phyloP scores from a whole-genome alignment of 1,140 invertebrate species.

The Gonioctena quinquepunctata region DNA sequence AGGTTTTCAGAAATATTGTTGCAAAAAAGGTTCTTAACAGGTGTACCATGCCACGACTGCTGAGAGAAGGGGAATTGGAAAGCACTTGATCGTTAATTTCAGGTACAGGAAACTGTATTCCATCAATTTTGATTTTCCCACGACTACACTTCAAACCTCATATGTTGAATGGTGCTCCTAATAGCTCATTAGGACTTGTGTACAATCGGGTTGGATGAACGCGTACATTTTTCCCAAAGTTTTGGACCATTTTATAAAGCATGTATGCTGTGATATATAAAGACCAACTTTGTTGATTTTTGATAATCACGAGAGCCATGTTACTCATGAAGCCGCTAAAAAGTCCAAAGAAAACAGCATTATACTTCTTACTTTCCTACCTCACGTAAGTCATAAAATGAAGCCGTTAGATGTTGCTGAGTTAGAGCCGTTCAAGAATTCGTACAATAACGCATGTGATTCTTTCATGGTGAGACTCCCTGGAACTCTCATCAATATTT shows the following conservation, averaged over 20 bases:
- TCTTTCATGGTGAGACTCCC: constrained; percentile 52
- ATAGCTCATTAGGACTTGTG: constrained; percentile 52
- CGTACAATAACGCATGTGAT: constrained; percentile 44
- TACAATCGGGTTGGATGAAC: constrained; percentile 56
- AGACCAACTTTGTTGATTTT: constrained; percentile 52
- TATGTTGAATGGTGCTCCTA: constrained; percentile 49
- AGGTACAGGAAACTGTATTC: constrained; percentile 39
- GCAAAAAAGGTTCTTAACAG: not conserved
- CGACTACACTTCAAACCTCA: constrained; percentile 42
- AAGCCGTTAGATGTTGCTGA: constrained; percentile 58
- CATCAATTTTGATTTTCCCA: constrained; percentile 38
- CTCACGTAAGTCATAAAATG: constrained; percentile 56
- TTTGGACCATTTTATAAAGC: constrained; percentile 52
- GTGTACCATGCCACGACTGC: constrained; percentile 11
- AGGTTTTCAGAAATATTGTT: not conserved
- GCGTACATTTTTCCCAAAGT: constrained; percentile 51
- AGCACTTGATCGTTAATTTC: constrained; percentile 26
- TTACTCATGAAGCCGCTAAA: constrained; percentile 49
- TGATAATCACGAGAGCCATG: constrained; percentile 54
- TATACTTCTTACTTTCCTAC: constrained; percentile 55
- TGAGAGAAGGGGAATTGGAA: constrained; percentile 53
- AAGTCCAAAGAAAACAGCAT: constrained; percentile 47
- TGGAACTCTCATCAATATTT: constrained; percentile 40
- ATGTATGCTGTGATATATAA: constrained; percentile 44
- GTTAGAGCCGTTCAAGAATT: constrained; percentile 55